A percentile compares a stretch with the other conserved stretches of the same genome.
These are phyloP conservation scores for Falco concolor DNA, from an alignment of 2,797 vertebrate genomes.

Conservation along the genomic window DNA sequence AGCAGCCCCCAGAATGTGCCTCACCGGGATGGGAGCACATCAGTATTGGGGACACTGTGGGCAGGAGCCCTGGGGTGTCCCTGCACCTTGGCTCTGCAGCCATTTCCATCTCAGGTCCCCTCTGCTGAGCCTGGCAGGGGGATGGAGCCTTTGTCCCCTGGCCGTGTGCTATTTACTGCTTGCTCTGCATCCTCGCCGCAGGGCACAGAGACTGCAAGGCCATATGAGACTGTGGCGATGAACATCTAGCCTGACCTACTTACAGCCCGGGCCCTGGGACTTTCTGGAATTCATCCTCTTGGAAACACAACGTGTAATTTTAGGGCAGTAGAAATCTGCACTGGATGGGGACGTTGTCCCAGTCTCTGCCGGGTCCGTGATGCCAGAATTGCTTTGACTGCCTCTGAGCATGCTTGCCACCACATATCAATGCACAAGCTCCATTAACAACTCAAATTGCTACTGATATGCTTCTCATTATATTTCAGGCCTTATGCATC, in stretches of 20 bases:
- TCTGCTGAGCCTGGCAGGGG: not conserved
- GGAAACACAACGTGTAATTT: not conserved
- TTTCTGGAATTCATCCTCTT: conserved; percentile 25
- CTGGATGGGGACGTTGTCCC: not conserved
- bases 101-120: not conserved
- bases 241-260: conserved; percentile 53
- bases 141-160: not conserved
- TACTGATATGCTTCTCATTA: not conserved
- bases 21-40: rapidly evolving
- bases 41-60: rapidly evolving
- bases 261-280: conserved; percentile 38
- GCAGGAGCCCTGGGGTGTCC: not conserved
- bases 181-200: not conserved
- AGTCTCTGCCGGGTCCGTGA: not conserved
- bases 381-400: not conserved
- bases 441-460: conserved; percentile 5
- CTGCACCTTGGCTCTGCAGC: not conserved
- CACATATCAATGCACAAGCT: not conserved
- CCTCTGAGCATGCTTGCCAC: not conserved
- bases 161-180: not conserved
- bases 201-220: not conserved
- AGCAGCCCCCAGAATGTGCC: not conserved
- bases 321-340: not conserved
- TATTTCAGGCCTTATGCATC: not conserved
- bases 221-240: not conserved